These are phyloP conservation scores for Listronotus oregonensis DNA, from an alignment of 1,140 invertebrate species.

Conservation along the genomic window DNA sequence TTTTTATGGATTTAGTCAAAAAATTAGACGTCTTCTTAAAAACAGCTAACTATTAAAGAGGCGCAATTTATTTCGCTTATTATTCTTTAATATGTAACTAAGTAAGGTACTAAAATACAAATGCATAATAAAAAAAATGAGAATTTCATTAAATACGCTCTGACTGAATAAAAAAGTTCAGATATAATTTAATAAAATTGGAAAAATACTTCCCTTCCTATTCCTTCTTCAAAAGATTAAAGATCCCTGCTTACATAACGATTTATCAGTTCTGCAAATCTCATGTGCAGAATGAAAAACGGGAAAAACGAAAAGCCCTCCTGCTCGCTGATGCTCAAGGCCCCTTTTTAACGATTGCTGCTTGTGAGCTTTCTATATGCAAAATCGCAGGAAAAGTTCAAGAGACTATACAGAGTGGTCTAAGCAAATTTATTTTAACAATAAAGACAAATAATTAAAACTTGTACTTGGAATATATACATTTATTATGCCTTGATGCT, in stretches of 20 bases:
- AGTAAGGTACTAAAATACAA: too few species aligned
- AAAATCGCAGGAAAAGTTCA: constrained; percentile 36
- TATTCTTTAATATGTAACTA: too few species aligned
- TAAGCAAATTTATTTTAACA: neutral
- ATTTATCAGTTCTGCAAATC: constrained; percentile 39
- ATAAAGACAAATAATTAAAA: too few species aligned
- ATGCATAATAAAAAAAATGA: too few species aligned
- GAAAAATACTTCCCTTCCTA: constrained; percentile 18
- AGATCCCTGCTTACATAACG: constrained; percentile 36
- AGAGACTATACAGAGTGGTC: constrained; percentile 23
- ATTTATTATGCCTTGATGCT: too few species aligned
- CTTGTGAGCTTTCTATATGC: constrained; percentile 38
- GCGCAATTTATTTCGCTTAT: too few species aligned
- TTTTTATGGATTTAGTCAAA: too few species aligned
- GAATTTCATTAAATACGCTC: too few species aligned
- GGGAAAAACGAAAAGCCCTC: constrained; percentile 30
- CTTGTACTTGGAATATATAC: too few species aligned
- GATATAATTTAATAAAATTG: constrained; percentile 8
- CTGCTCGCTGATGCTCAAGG: constrained; percentile 12
- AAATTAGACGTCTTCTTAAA: too few species aligned
- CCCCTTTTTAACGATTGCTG: constrained; percentile 34
- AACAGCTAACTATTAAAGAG: too few species aligned
- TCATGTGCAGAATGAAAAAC: constrained; percentile 39
- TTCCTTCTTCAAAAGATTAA: constrained; percentile 29
- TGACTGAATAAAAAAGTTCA: too few species aligned